A percentile compares a stretch with the other conserved stretches of the same genome.
These are phyloP conservation scores for Oncorhynchus kisutch DNA, from an alignment of 2,113 vertebrate genomes.

Conservation along the genomic window DNA sequence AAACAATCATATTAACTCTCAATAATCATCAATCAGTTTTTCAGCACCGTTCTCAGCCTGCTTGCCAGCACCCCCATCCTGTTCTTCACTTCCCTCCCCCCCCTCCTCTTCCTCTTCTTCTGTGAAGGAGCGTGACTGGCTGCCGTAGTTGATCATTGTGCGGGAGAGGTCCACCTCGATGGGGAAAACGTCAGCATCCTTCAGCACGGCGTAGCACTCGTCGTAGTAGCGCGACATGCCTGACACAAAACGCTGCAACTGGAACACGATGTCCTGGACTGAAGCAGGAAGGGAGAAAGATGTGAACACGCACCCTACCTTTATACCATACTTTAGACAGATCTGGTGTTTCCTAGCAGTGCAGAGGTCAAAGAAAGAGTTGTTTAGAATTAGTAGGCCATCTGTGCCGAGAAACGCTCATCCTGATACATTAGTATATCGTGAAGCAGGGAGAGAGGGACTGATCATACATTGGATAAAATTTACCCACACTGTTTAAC, in stretches of 20 bases:
- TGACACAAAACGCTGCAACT: conserved; percentile 96
- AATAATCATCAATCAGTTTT: conserved; percentile 87
- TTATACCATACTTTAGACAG: too few species aligned
- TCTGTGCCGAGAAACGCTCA: too few species aligned
- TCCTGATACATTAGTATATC: too few species aligned
- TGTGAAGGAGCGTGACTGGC: conserved; percentile 73
- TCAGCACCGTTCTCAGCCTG: conserved; percentile 78
- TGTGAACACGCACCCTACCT: background rate
- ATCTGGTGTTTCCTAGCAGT: too few species aligned
- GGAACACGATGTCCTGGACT: conserved; percentile 99
- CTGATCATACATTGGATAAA: too few species aligned
- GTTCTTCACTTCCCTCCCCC: too few species aligned
- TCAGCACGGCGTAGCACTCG: conserved; percentile 89
- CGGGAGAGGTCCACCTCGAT: conserved; percentile 97
- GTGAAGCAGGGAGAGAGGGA: too few species aligned
- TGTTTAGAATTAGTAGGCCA: too few species aligned
- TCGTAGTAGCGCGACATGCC: conserved; percentile 97
- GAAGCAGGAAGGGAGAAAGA: conserved; percentile 3
- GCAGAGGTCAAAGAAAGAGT: too few species aligned
- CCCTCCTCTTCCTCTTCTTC: conserved; percentile 78
- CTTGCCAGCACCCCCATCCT: conserved; percentile 2
- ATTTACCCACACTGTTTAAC: too few species aligned
- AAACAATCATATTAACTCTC: conserved; percentile 14
- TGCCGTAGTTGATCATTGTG: conserved; percentile 89
- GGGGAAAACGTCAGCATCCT: conserved; percentile 94